phyloP scores from a whole-genome alignment of 2,113 vertebrate species.

The Chamaetylas fuelleborni region DNA sequence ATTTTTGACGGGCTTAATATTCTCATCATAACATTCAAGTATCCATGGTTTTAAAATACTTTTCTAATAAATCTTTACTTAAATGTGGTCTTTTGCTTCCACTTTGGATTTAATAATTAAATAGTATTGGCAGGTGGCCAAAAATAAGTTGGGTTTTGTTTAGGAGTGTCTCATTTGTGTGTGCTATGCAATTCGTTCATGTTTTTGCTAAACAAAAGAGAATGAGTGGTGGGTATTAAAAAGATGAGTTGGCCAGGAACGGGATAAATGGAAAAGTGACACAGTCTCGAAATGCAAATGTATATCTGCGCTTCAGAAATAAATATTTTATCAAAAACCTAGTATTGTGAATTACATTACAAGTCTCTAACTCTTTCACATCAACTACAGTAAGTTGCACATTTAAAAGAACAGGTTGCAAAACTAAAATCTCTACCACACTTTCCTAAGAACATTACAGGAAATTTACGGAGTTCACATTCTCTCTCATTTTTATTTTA shows the following conservation, averaged over 20 bases:
- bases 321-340: neutral
- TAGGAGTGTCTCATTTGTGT: neutral
- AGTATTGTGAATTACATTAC: neutral
- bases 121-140: neutral
- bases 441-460: neutral
- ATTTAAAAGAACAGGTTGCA: neutral
- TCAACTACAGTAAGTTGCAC: neutral
- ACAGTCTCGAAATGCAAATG: neutral
- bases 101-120: neutral
- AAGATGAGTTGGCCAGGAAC: neutral
- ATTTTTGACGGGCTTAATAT: neutral
- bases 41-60: neutral
- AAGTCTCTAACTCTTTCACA: neutral
- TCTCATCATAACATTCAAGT: neutral
- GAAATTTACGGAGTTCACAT: neutral
- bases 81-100: neutral
- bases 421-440: neutral
- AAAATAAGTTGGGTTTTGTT: neutral
- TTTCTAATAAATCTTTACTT: neutral
- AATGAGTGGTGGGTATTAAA: neutral
- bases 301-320: constrained; percentile 9
- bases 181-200: neutral
- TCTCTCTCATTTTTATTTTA: neutral
- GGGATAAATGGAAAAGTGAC: neutral
- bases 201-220: neutral